Conservation (phyloP, 2,888 invertebrate species). For the Hybos culiciformis region DNA sequence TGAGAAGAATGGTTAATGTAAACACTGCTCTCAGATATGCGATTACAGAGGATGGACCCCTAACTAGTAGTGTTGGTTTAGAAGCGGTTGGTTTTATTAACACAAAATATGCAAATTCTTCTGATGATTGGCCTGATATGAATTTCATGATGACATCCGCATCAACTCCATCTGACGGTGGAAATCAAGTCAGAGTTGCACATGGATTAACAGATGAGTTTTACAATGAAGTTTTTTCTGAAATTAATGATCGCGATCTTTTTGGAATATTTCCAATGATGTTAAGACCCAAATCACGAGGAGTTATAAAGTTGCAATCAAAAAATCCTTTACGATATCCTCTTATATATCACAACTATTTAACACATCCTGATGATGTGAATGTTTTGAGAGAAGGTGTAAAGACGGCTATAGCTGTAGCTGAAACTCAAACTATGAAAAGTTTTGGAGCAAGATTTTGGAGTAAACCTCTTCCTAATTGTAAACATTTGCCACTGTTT, state of each 20-base stretch:
- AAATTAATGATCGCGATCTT: constrained; percentile 59
- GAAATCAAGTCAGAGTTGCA: constrained; percentile 61
- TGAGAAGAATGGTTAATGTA: constrained; percentile 67
- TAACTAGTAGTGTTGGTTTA: constrained; percentile 74
- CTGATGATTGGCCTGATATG: constrained; percentile 84
- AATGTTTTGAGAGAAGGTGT: constrained; percentile 72
- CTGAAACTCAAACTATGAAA: constrained; percentile 63
- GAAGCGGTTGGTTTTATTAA: constrained; percentile 80
- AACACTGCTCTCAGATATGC: constrained; percentile 75
- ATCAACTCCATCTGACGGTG: constrained; percentile 73
- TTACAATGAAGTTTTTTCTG: constrained; percentile 59
- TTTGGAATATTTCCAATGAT: constrained; percentile 81
- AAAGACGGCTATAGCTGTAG: constrained; percentile 69
- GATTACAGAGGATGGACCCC: constrained; percentile 69
- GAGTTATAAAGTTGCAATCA: constrained; percentile 58
- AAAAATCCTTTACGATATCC: constrained; percentile 68
- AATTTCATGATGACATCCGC: constrained; percentile 81
- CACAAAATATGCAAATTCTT: constrained; percentile 74
- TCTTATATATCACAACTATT: constrained; percentile 78
- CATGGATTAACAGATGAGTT: constrained; percentile 72
- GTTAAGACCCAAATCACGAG: constrained; percentile 75
- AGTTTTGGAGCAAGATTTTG: constrained; percentile 67
- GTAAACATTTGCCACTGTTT: constrained; percentile 59
- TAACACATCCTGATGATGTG: constrained; percentile 75
- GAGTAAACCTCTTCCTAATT: constrained; percentile 62